A percentile compares a stretch with the other conserved stretches of the same genome.
Conservation (phyloP, 1,140 invertebrate genomes). For the Apis mellifera region Amel_HAv3.1 CM009945.2:5248001-5248500, state of each 20-base stretch:
- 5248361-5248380: neutral
- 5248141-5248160: too few relatives aligned
- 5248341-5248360: neutral
- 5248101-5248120: too few relatives aligned
- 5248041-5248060: neutral
- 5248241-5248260: too few relatives aligned
- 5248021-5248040: neutral
- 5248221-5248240: too few relatives aligned
- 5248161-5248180: too few relatives aligned
- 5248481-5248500: constrained; percentile 8
- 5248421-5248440: neutral
- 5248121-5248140: too few relatives aligned
- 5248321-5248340: neutral
- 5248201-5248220: too few relatives aligned
- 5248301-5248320: neutral
- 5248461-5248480: neutral
- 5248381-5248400: constrained; percentile 17
- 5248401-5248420: neutral
- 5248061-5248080: too few relatives aligned
- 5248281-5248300: neutral
- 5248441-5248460: neutral
- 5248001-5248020: neutral
- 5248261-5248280: too few relatives aligned
- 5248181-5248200: too few relatives aligned
- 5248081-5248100: too few relatives aligned